Percentiles rank a stretch among this genome's conserved stretches.
These are phyloP conservation scores for Cnemophilus loriae DNA, from an alignment of 2,113 vertebrate species.

Conservation along the genomic window DNA sequence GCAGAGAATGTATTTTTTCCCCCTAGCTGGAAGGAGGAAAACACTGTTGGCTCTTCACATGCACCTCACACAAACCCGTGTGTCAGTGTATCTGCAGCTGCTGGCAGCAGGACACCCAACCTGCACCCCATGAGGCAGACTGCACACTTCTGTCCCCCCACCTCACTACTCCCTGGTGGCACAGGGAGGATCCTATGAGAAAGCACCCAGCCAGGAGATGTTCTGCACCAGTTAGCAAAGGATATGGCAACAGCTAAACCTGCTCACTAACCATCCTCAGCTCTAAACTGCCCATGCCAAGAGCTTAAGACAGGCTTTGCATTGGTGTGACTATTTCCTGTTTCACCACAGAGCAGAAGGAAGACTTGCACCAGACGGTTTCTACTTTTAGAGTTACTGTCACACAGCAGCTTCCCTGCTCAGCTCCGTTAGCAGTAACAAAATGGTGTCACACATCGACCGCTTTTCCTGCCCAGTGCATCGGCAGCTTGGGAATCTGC, in stretches of 20 bases:
- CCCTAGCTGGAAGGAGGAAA: neutral
- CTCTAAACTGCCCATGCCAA: neutral
- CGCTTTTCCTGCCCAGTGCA: neutral
- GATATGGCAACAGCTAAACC: neutral
- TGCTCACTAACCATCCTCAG: neutral
- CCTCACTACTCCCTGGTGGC: neutral
- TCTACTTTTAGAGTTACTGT: neutral
- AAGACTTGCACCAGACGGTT: neutral
- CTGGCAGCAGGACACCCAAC: neutral
- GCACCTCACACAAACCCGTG: neutral
- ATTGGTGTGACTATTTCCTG: neutral
- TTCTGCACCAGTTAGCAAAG: neutral
- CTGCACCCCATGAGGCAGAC: neutral
- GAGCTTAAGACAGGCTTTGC: neutral
- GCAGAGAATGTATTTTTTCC: neutral
- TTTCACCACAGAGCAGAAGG: neutral
- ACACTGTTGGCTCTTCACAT: neutral
- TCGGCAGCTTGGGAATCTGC: neutral
- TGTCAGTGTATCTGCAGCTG: neutral
- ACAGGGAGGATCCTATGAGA: fast-evolving
- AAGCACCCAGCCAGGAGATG: neutral
- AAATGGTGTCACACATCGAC: neutral
- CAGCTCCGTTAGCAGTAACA: neutral
- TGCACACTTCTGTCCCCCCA: neutral
- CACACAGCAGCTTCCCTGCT: neutral